Base-by-base conservation (phyloP, 2,113 vertebrate genomes). In the Lagopus muta region DNA sequence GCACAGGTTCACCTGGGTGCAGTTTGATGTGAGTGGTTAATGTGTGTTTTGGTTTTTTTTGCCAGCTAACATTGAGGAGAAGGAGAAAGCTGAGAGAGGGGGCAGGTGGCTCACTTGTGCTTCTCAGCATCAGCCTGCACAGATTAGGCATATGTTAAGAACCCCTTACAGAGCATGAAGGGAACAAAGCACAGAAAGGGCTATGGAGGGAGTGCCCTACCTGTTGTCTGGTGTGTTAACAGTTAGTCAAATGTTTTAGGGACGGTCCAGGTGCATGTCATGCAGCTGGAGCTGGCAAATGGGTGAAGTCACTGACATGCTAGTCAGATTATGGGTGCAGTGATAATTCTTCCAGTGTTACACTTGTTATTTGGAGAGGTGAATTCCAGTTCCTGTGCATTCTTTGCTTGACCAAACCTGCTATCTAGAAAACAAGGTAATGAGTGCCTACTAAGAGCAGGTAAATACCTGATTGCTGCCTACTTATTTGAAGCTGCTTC, bases 361-460 rank as follows among this genome's bases (percentile, higher is more conserved):
- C 6, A 11, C 36, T 72, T 55, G 28, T 74, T 95, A 30, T 48
- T 50, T 77, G 69, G 61, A 82, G 75, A 76, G 14, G 10, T 55
- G 50, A 27, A 22, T 54, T 55, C 27, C 42, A 38, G 21, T 70
- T 50, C 45, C 17, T 90, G 87, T 92, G 60, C 52, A 60, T 95
- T 89, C 58, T 90, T 93, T 73, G 27, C 83, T 86, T 90, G 86
- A 88, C 83, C 34, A 61, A 88, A 93, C 69, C 43, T 84, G 82
- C 71, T 88, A 90, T 40, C 76, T 83, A 69, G 86, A 81, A 90
- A 86, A 55, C 67, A 84, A 78, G 77, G 77, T 93, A 92, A 79
- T n/a, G 30, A 86, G 75, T 79, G 81, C 40, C 61, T 71, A 17
- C 9, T 74, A 67, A 62, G 62, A 48, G n/a, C 45, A 74, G 72